Conservation (phyloP, 2,888 invertebrate species). For the Campoplex capitator region DNA sequence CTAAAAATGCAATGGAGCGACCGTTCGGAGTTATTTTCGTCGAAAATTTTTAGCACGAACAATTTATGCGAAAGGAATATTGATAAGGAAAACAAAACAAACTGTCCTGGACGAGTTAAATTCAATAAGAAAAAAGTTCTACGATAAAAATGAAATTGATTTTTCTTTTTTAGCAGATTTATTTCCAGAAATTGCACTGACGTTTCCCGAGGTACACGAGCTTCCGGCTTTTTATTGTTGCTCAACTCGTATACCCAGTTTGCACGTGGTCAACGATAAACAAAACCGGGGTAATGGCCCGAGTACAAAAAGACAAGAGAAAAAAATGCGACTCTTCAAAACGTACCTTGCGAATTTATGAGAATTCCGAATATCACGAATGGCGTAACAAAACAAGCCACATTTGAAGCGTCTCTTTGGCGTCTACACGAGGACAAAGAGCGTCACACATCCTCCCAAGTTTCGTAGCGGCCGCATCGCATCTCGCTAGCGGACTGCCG, state of each 20-base stretch:
- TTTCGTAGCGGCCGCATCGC: conserved; percentile 72
- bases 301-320: not conserved
- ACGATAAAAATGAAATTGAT: not conserved
- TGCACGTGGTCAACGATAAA: conserved; percentile 65
- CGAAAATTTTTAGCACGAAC: conserved; percentile 48
- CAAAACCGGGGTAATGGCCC: conserved; percentile 59
- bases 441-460: conserved; percentile 76
- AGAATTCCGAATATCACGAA: conserved; percentile 40
- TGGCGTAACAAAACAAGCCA: conserved; percentile 51
- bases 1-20: conserved; percentile 39
- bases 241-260: conserved; percentile 26
- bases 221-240: conserved; percentile 14
- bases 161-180: not conserved
- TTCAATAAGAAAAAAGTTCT: not conserved
- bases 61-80: conserved; percentile 50
- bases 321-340: not conserved
- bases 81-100: conserved; percentile 38
- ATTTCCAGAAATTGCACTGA: conserved; percentile 1
- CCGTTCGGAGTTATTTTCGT: conserved; percentile 1
- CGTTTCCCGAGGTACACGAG: not conserved
- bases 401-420: conserved; percentile 71
- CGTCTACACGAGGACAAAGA: conserved; percentile 73
- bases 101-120: conserved; percentile 16
- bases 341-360: conserved; percentile 53
- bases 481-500: conserved; percentile 75